Base-by-base conservation (phyloP, 2,888 invertebrate species). In the Hermaeophaga mercurialis region DNA sequence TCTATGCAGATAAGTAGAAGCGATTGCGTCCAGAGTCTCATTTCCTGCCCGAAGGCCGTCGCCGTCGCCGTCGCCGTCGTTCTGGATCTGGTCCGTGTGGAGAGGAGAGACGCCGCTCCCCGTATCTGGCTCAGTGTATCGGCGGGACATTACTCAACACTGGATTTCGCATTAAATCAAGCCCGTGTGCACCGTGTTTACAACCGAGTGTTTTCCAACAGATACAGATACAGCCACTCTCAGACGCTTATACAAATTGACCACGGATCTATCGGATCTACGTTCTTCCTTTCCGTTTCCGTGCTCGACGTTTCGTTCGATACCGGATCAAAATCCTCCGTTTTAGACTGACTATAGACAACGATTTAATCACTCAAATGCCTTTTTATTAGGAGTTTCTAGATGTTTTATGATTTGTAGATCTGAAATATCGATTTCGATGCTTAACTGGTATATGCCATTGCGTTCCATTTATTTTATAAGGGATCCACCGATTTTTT, bases 11-110 rank as follows among this genome's bases (percentile, higher is more conserved):
- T 70, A 70, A 71, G 70, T 69, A 58, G 62, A 64, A 63, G 66
- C 66, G 70, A 69, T 70, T 68, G 70, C 67, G 71, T 70, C 68
- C 70, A 71, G 69, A 67, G 69, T 70, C 71, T 71, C 69, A 70
- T 71, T 71, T 71, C 68, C 68, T 69, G 70, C 44, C 67, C 57
- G 61, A 62, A 60, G 62, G 58, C 58, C 59, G 58, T 53, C 34
- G 44, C 43, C 57, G 38, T 46, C 57, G 48, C 43, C 57, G 38
- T 46, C 57, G 48, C 19, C 57, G 48, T 49, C 17, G 31, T 44
- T 28, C 52, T 26, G 55, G 44, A 59, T 59, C 59, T 59, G 57
- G 57, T 53, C 44, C 36, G 56, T 49, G 44, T 48, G 54, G 47
- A 54, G 28, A 53, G 47, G 55, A 52, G 52, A 52, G 31, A 34